Evolutionary conservation across 2,888 invertebrate genomes (phyloP).

Genomic region (Brenthis ino): DNA sequence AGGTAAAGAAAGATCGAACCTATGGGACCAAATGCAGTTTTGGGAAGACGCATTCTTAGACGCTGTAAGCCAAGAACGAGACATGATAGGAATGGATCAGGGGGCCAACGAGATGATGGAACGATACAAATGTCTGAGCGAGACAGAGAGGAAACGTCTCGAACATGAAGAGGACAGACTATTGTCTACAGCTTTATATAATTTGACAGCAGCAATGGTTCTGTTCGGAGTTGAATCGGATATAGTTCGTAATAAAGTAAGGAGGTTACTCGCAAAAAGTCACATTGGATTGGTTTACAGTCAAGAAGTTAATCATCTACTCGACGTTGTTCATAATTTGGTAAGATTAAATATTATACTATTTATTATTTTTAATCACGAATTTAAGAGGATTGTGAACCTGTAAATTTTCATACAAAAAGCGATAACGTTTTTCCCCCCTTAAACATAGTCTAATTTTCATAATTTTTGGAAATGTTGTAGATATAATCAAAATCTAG

Average conservation of each 20-base stretch:
- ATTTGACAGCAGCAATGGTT: constrained; percentile 97
- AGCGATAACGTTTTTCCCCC: too few relatives aligned
- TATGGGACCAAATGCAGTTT: constrained; percentile 99
- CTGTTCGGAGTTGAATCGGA: constrained; percentile 94
- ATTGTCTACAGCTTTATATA: constrained; percentile 96
- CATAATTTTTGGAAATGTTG: too few relatives aligned
- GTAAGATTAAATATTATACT: constrained; percentile 78
- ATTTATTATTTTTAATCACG: too few relatives aligned
- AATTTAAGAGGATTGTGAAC: too few relatives aligned
- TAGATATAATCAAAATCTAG: too few relatives aligned
- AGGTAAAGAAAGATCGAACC: constrained; percentile 90
- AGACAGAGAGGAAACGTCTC: constrained; percentile 95
- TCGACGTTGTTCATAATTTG: constrained; percentile 96
- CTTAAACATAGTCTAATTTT: too few relatives aligned
- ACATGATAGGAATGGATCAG: constrained; percentile 99
- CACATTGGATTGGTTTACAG: constrained; percentile 99
- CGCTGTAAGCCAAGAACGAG: constrained; percentile 98
- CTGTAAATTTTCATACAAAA: too few relatives aligned
- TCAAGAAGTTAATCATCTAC: constrained; percentile 97
- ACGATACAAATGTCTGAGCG: constrained; percentile 95
- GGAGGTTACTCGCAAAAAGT: constrained; percentile 97
- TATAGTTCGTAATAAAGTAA: constrained; percentile 91
- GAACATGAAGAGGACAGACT: constrained; percentile 99
- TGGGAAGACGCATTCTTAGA: constrained; percentile 99
- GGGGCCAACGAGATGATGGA: constrained; percentile 99